Evolutionary conservation across 1,140 invertebrate species (phyloP), one percentile per base, ranked within the genome.

Genomic region (Zaprionus camerounensis): DNA sequence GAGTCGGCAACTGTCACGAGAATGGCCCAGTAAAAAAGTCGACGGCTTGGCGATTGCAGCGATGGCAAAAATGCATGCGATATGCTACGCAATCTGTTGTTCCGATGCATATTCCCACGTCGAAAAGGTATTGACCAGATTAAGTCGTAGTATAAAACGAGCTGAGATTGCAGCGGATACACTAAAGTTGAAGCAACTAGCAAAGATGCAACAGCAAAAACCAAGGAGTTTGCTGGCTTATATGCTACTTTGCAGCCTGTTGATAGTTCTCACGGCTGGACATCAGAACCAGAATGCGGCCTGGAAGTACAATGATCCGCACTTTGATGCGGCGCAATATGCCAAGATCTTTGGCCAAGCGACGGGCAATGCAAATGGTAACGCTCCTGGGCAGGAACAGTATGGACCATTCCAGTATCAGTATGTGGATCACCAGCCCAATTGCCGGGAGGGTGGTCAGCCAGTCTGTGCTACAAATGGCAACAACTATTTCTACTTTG

Each of bases 401-500:
- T 15, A 63, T 24, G 71, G 61, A n/a, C 56, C 67, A n/a, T 62
- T 84, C 55, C 82, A 85, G 20, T 85, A 80, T 57, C 73, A 88
- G 36, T 87, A 88, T 26, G 84, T 87, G 51, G 84, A 88, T 81
- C 81, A 87, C 17, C 84, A 83, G 51, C 74, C 80, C 1, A 74
- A 81, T 7, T 87, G 84, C 20, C 49, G 44, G 5, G 2, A 65
- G 0, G 84, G 84, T 0, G 84, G 84, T 1, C 57, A 83, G 5
- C 81, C 84, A 0, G 81, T 87, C 2, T 87, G 84, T 31, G 84
- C 84, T 26, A 87, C 84, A 17, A 83, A 87, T 49, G 84, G 84
- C 2, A 55, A 36, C 0, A 71, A 61, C 7, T 59, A 41, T n/a
- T 88, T 81, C 26, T 71, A 81, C 41, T 87, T 88, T 28, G 84